Conservation (phyloP, 2,888 invertebrate genomes). For the Thalpophila matura region DNA sequence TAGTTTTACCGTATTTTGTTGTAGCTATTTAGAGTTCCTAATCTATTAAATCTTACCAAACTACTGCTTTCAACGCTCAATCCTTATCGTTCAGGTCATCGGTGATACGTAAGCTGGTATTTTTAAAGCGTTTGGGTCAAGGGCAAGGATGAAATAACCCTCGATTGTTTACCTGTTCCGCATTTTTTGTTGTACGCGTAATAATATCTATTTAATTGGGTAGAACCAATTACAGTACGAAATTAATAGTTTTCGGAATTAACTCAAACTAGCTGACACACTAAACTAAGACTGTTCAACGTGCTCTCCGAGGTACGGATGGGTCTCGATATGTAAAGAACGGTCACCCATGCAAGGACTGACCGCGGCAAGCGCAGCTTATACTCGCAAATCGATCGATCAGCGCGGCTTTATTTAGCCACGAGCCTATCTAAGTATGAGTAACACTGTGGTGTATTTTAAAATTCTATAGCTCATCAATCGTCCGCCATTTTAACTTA, state of each 20-base stretch:
- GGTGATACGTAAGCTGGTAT: slow-evolving; percentile 51
- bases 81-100: slow-evolving; percentile 63
- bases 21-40: slow-evolving; percentile 41
- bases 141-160: slow-evolving; percentile 14
- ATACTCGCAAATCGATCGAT: too few relatives aligned
- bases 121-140: slow-evolving; percentile 47
- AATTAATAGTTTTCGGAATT: too few relatives aligned
- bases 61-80: slow-evolving; percentile 57
- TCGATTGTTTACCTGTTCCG: slow-evolving; percentile 12
- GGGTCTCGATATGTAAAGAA: too few relatives aligned
- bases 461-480: slow-evolving; percentile 6
- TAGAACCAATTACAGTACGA: not conserved
- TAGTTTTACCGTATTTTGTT: slow-evolving; percentile 36
- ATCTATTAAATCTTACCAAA: slow-evolving; percentile 54
- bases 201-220: not conserved
- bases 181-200: not conserved
- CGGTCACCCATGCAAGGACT: too few relatives aligned
- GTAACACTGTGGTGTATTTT: not conserved
- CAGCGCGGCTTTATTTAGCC: too few relatives aligned
- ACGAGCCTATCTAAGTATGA: too few relatives aligned
- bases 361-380: too few relatives aligned
- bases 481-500: slow-evolving; percentile 17
- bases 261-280: too few relatives aligned
- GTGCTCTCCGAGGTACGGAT: too few relatives aligned
- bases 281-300: too few relatives aligned